Evolutionary conservation across 2,888 invertebrate species (phyloP), one percentile per base, ranked within the genome.

Genomic region (Drosophila flavopinicola): DNA sequence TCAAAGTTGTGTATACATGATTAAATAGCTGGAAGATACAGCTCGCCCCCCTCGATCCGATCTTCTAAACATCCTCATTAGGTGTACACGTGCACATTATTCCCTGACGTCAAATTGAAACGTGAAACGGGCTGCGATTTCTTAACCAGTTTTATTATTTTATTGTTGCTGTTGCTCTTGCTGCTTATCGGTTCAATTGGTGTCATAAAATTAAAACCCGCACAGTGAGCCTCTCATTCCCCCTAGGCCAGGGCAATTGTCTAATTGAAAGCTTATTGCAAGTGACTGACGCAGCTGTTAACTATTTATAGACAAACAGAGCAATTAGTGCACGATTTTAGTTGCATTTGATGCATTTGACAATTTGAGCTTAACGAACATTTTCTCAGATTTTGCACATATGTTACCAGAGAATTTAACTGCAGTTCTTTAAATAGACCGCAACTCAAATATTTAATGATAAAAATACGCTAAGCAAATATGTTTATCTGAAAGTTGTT

Each of bases 161-260:
- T 13, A 15, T 59, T 23, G 29, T 30, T 33, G 33, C 15, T 13
- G 13, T 10, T 25, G 13, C 9, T 29, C 7, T 17, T 24, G 45
- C 29, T 54, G 65, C 49, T 75, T 75, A 75, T 70, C 75, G 48
- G 57, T 41, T 75, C 38, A 51, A 75, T 71, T 64, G 75, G 37
- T 74, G 56, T 45, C 32, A 49, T 68, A 53, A 74, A 74, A 52
- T 45, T 15, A 38, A 32, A 49, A 13, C 10, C 17, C 17, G 1
- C 6, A 20, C 15, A 7, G n/a, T n/a, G n/a, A n/a, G n/a, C n/a
- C n/a, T n/a, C n/a, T 7, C 11, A 6, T 2, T 7, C 20, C 11
- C 24, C 1, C 35, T 24, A n/a, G 13, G 17, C 45, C 11, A 15
- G 20, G 2, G 5, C 30, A 27, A 23, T 42, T 53, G 44, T 42